Percentiles rank a stretch among this genome's conserved stretches.
Evolutionary conservation across 2,797 vertebrate species (phyloP).

Genomic region (Galago senegalensis): DNA sequence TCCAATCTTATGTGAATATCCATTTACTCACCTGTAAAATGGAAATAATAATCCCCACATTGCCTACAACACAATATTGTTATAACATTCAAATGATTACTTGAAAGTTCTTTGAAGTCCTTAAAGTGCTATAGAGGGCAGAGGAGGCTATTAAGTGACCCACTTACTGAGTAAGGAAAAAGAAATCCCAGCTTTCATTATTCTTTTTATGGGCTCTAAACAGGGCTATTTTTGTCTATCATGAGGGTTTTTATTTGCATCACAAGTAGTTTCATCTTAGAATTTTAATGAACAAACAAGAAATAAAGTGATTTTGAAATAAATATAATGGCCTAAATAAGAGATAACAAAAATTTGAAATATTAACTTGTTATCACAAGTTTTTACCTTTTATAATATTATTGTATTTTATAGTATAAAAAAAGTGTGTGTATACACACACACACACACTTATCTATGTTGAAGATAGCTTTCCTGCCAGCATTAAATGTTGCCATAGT

Average conservation of each 20-base stretch:
- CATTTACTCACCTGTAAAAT: conserved; percentile 55
- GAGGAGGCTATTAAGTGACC: conserved; percentile 44
- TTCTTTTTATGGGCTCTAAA: conserved; percentile 44
- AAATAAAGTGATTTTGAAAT: conserved; percentile 34
- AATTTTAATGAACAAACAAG: conserved; percentile 56
- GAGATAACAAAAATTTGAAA: background rate
- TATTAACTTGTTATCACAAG: conserved; percentile 33
- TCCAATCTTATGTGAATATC: background rate
- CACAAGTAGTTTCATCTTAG: conserved; percentile 51
- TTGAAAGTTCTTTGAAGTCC: background rate
- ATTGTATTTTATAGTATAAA: background rate
- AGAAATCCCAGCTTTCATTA: conserved; percentile 36
- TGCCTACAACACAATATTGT: background rate
- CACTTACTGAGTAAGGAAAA: conserved; percentile 38
- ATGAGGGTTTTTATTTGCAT: conserved; percentile 63
- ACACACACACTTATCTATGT: background rate
- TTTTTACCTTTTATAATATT: conserved; percentile 4
- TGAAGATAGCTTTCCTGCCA: background rate
- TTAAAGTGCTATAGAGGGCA: background rate
- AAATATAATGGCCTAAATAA: conserved; percentile 13
- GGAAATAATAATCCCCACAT: background rate
- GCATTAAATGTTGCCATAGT: background rate
- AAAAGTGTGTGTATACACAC: background rate
- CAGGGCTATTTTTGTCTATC: conserved; percentile 26
- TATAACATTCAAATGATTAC: background rate